Base-by-base conservation (phyloP, 2,888 invertebrate genomes). In the Nemotelus pantherinus region DNA sequence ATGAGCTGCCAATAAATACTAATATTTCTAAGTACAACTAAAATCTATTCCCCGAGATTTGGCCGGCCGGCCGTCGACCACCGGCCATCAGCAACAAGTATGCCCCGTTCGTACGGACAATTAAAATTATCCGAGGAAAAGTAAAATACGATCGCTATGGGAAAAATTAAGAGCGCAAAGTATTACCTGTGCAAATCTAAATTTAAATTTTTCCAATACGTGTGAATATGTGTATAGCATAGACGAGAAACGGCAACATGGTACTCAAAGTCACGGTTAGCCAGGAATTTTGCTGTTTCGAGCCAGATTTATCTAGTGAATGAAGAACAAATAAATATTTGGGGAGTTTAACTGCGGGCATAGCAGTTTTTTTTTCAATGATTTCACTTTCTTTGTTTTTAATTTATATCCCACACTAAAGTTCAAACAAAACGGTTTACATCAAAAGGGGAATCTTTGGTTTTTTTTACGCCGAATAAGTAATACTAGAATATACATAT, bases 181-280 rank as follows among this genome's bases (percentile, higher is more conserved):
- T 48, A 60, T 74, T 60, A 74, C 60, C 74, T 60, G 63, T 50
- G 63, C 47, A 74, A 63, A 48, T 74, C 74, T 74, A 74, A 74
- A 60, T 43, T 74, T 74, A 74, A 74, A 74, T 48, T 74, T 63
- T 43, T 74, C 41, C 39, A 39, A 63, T 39, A 48, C 7, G 25
- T 25, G 25, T 25, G 25, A 25, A 25, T 25, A 25, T 25, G 25
- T 25, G 25, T 25, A 25, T 25, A 25, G 25, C 25, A 25, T 25
- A 25, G 72, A 60, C n/a, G 48, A 74, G 74, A 60, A 74, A 48
- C 60, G 44, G 47, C 63, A 41, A 41, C 70, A 41, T 70, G 70
- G 43, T 70, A 43, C 41, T 55, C 55, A 45, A 67, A 67, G 45
- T 55, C 55, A 70, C 53, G 70, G 55, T 55, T 55, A 25, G 50